Evolutionary conservation across 2,113 vertebrate genomes (phyloP), one percentile per base, ranked within the genome.

Genomic region (Gallinago paraguaiae): DNA sequence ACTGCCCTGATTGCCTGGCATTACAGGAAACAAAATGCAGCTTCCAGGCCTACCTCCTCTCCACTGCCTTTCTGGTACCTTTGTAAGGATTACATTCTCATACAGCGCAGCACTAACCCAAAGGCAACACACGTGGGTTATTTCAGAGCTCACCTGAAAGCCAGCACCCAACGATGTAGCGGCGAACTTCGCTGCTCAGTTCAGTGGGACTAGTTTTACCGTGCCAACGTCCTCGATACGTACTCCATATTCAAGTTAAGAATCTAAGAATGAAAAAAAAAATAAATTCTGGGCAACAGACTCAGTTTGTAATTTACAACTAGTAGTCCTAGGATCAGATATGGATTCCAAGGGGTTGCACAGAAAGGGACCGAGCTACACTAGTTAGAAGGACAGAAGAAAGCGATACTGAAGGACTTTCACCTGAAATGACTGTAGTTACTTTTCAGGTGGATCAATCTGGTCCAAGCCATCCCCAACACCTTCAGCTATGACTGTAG

Each of bases 121-220:
- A 6, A 1, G 1, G 33, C 23, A 64, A 25, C 54, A 18, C 3
- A 0, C 8, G 28, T 2, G 5, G 13, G 12, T 60, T n/a, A 39
- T 31, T 69, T 69, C 63, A 75, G 56, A 43, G 13, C 22, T 39
- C 20, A 23, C 13, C 27, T 53, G n/a, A 74, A n/a, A 74, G 23
- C 14, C n/a, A 64, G 54, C 6, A 17, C 23, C 16, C n/a, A 37
- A 11, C 0, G 0, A 13, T 3, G 5, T 6, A 46, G 41, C 1
- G 0, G 6, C 31, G 10, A 85, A 9, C 31, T 9, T 4, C 12
- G 16, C 56, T 69, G 19, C 33, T 53, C 23, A 17, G 31, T 37
- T 82, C 81, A 76, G 14, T 31, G 15, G 35, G 35, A 43, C 14
- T 31, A 45, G 5, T 59, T 61, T 41, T 45, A 77, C 43, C 41